Evolutionary conservation across 35 echinoderm and acorn worm genomes (phyloP).

Genomic region (Stichopus chloronotus): DNA sequence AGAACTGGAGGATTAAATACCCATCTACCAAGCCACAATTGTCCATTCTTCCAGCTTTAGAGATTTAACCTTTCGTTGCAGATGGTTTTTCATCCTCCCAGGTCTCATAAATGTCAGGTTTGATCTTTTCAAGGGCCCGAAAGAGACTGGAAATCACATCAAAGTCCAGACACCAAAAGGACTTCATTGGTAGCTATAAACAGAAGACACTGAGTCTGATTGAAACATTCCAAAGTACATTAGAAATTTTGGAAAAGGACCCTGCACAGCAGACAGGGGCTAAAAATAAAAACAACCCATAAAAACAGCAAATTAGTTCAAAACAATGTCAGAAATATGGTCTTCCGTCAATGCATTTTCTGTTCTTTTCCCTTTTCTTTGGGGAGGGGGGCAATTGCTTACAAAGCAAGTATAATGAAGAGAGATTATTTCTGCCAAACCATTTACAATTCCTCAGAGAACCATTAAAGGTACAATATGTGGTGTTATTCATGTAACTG

Average conservation of each 20-base stretch:
- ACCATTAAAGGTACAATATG: neutral
- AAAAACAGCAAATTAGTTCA: neutral
- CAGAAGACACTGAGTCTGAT: no score
- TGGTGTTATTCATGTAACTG: neutral
- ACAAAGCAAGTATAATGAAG: neutral
- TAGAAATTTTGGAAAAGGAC: no score
- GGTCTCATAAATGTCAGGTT: constrained; percentile 13
- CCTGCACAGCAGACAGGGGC: neutral
- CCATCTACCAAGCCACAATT: no score
- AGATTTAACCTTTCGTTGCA: neutral
- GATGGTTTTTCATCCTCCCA: neutral
- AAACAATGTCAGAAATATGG: no score
- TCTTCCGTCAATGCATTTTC: neutral
- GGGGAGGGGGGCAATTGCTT: neutral
- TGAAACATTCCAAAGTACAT: no score
- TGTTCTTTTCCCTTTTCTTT: neutral
- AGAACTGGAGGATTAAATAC: no score
- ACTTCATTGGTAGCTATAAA: no score
- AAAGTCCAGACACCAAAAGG: neutral
- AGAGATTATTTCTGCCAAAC: neutral
- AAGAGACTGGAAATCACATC: neutral
- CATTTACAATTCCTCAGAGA: neutral
- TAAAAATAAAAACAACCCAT: neutral
- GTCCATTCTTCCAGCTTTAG: no score
- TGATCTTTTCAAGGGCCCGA: neutral